A percentile compares a stretch with the other conserved stretches of the same genome.
Evolutionary conservation across 2,113 vertebrate species (phyloP).

Genomic region (Dasyurus viverrinus): DNA sequence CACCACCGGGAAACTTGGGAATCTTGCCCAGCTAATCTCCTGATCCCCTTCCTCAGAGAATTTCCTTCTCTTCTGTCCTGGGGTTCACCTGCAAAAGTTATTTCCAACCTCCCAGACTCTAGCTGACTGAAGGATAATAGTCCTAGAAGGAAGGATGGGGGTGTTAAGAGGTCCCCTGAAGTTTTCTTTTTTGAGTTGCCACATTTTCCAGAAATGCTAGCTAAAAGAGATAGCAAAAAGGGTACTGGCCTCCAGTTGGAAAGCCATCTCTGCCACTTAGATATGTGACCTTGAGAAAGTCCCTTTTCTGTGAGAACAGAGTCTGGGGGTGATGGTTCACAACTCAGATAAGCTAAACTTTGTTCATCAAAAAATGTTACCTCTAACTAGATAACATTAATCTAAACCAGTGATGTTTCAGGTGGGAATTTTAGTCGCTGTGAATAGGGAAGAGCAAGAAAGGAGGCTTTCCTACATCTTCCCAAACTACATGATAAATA

Average conservation of each 20-base stretch:
- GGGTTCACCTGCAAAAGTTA: not conserved
- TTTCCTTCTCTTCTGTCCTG: not conserved
- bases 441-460: not conserved
- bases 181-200: not conserved
- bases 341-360: not conserved
- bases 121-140: not conserved
- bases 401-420: not conserved
- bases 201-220: not conserved
- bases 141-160: not conserved
- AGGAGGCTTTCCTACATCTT: not conserved
- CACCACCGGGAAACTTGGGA: not conserved
- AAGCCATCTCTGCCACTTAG: not conserved
- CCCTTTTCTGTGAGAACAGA: not conserved
- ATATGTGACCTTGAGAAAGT: not conserved
- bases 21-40: not conserved
- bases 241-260: not conserved
- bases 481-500: not conserved
- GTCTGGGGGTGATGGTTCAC: not conserved
- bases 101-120: not conserved
- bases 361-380: not conserved
- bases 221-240: not conserved
- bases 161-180: not conserved
- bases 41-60: not conserved
- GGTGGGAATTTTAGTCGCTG: not conserved
- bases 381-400: not conserved